Evolutionary conservation across 2,888 invertebrate species (phyloP), one percentile per base, ranked within the genome.

Genomic region (Sipha maydis): DNA sequence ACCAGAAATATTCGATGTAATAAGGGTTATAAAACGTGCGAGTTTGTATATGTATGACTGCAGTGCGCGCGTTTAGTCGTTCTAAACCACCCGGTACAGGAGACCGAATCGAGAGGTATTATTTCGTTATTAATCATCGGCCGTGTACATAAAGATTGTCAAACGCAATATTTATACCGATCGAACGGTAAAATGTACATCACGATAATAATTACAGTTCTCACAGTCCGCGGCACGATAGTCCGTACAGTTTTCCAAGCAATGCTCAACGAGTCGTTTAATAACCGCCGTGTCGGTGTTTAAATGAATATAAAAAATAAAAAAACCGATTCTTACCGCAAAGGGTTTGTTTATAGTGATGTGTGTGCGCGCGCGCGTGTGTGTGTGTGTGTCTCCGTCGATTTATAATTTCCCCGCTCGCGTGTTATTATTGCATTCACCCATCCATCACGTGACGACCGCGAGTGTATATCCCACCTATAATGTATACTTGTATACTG

Each of bases 361-460:
- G 83, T 71, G 56, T 1, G 31, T 11, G 31, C 31, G 71, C 67
- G 77, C 77, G 9, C 83, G 19, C 48, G 85, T 88, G 69, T 88
- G 83, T 71, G 56, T 1, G 31, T 11, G 31, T 54, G 71, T 48
- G 48, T 67, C 78, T 78, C 73, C 85, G 54, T 80, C 83, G 85
- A 85, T 61, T 84, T 56, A 84, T 86, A 85, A 89, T 89, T 84
- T 83, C 82, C 78, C 76, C 67, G 77, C 77, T 21, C 83, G 19
- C 48, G 85, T 88, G 69, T 88, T 75, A 88, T 88, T 88, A 88
- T 88, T 88, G 88, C 88, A 88, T 88, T 88, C 88, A 80, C 48
- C 80, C 88, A 88, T 88, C 88, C 88, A 88, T 86, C 85, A 86
- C 85, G 41, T 28, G 61, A 28, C 56, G 25, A 69, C 71, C 71